Evolutionary conservation across 2,797 vertebrate species (phyloP).

Genomic region (Enteromius mattozi): DNA sequence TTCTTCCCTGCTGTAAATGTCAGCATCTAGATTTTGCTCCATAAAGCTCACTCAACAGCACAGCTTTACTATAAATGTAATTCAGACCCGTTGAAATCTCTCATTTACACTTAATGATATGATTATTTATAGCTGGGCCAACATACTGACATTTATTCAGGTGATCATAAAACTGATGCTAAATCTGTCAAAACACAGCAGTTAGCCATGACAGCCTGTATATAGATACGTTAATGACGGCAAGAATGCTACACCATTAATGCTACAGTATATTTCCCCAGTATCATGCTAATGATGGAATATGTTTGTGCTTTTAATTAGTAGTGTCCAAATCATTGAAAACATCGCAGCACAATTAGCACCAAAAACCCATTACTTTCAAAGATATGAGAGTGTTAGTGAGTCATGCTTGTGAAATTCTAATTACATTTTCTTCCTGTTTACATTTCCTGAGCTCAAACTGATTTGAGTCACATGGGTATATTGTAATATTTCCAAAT

Average conservation of each 20-base stretch:
- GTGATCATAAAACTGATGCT: conserved; percentile 27
- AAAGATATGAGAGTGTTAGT: conserved; percentile 1
- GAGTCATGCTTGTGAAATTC: neutral
- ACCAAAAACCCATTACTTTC: neutral
- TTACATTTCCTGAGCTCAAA: neutral
- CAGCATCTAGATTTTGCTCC: neutral
- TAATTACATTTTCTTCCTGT: neutral
- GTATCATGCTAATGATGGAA: conserved; percentile 30
- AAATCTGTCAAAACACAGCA: conserved; percentile 47
- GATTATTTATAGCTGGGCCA: conserved; percentile 7
- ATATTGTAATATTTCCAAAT: neutral
- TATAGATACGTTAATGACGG: neutral
- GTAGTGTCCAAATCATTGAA: neutral
- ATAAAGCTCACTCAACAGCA: neutral
- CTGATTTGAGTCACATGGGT: neutral
- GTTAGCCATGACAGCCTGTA: conserved; percentile 9
- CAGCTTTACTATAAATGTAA: neutral
- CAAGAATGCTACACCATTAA: neutral
- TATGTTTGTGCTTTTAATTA: conserved; percentile 32
- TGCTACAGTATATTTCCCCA: conserved; percentile 2
- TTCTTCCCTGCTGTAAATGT: neutral
- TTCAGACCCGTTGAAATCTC: conserved; percentile 18
- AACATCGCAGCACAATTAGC: neutral
- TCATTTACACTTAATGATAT: conserved; percentile 16
- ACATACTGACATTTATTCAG: conserved; percentile 37